Percentiles rank a stretch among this genome's conserved stretches.
Conservation (phyloP, 2,113 vertebrate genomes). For the Pogona vitticeps region DNA sequence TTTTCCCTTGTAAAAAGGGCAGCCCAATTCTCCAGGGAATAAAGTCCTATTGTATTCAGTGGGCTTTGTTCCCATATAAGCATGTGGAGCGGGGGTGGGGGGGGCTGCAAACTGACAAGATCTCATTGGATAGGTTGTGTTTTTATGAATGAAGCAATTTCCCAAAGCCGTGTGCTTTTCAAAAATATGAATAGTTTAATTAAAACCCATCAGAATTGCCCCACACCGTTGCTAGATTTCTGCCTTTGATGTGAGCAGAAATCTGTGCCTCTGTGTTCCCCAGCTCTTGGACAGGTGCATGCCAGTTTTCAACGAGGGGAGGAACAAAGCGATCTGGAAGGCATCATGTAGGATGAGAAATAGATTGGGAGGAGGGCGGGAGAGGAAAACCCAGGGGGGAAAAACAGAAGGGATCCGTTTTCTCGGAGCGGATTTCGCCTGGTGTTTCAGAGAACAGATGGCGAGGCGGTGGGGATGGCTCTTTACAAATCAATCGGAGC, state of each 20-base stretch:
- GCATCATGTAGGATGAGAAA: no score
- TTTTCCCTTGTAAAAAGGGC: neutral
- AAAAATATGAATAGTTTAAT: neutral
- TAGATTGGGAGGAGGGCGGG: neutral
- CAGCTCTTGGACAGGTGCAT: neutral
- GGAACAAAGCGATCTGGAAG: no score
- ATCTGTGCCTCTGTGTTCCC: neutral
- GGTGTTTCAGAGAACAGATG: neutral
- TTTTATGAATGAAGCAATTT: neutral
- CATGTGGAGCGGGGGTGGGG: neutral
- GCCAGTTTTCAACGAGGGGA: neutral
- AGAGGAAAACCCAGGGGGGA: neutral
- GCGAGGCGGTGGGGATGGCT: no score
- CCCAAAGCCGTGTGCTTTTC: neutral
- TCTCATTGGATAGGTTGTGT: neutral
- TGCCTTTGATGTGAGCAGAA: no score
- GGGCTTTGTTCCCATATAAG: neutral
- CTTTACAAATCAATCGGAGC: no score
- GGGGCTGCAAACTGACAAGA: no score
- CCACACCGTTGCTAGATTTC: no score
- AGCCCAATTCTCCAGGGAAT: neutral
- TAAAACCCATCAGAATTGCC: neutral
- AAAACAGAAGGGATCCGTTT: neutral
- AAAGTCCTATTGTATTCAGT: neutral
- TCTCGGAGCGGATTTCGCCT: neutral